A percentile compares a stretch with the other conserved stretches of the same genome.
Conservation (phyloP, 2,797 vertebrate species). For the Sphenopsis melanotis region DNA sequence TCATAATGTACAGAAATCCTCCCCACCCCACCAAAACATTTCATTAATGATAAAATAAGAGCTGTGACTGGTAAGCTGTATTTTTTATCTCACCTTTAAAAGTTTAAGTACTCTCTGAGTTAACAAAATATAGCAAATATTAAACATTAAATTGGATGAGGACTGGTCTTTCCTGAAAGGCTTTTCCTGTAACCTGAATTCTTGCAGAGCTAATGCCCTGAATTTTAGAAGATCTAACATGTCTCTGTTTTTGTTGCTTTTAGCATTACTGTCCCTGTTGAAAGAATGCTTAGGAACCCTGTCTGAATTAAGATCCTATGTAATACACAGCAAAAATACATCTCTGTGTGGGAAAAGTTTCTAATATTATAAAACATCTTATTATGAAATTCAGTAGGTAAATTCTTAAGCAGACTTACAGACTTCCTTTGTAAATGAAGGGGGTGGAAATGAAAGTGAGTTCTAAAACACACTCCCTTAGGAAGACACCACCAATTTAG, state of each 20-base stretch:
- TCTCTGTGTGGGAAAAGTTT: neutral
- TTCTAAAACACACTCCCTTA: neutral
- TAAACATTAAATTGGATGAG: neutral
- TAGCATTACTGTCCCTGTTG: neutral
- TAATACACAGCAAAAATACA: neutral
- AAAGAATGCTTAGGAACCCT: neutral
- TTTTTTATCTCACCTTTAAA: neutral
- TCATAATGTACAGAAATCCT: neutral
- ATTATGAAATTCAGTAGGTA: neutral
- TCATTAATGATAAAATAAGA: constrained; percentile 13
- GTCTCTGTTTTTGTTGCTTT: neutral
- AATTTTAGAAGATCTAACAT: neutral
- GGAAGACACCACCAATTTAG: neutral
- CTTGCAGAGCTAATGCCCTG: neutral
- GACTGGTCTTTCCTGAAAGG: neutral
- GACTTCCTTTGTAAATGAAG: neutral
- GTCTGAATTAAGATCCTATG: neutral
- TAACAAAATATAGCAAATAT: neutral
- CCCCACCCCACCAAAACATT: neutral
- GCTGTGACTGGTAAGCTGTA: neutral
- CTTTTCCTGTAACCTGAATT: neutral
- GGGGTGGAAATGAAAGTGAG: neutral
- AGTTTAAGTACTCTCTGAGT: neutral
- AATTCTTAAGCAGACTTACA: neutral
- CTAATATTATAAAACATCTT: neutral